Base-by-base conservation (phyloP, 2,797 vertebrate species). In the Onychomys leucogaster region DNA sequence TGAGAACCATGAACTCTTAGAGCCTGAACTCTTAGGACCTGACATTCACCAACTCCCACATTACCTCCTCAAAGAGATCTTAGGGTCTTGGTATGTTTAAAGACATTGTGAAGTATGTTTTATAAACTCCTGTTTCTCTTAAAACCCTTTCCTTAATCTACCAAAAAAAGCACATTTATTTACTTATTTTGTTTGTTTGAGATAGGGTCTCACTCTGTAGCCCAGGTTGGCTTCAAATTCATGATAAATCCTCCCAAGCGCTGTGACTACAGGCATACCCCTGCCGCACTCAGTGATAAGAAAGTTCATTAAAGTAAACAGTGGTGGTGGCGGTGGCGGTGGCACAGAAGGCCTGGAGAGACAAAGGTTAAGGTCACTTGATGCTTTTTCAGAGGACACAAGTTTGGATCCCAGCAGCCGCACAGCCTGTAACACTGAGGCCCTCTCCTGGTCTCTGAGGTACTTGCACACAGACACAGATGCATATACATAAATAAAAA, bases 71-170 rank as follows among this genome's bases (percentile, higher is more conserved):
- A 69, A 23, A 77, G 89, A 94, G 65, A 57, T 13, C 67, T 41
- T 25, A 34, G 43, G 73, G 17, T 73, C 55, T 71, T 59, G 76
- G n/a, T 32, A 27, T 81, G 65, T 19, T 92, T 61, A 96, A 89
- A 32, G 34, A 52, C 75, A 55, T n/a, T 78, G 82, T 57, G n/a
- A 95, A 91, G 29, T 61, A 71, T 23, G 21, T 81, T 96, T 96
- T 88, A 87, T 57, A 94, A 71, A 57, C 29, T 94, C 49, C 65
- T 69, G 37, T 67, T 61, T 59, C 34, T 91, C 52, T 91, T 82
- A 59, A 96, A 90, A 32, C 27, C 17, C 57, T 82, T 94, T 85
- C 55, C 63, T 77, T 59, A 71, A 80, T 32, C 52, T 91, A 91
- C 63, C n/a, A 59, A 67, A 55, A 34, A 76, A 61, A 76, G 17